A percentile compares a stretch with the other conserved stretches of the same genome.
Evolutionary conservation across 2,113 vertebrate species (phyloP).

Genomic region (Prunella fulvescens): DNA sequence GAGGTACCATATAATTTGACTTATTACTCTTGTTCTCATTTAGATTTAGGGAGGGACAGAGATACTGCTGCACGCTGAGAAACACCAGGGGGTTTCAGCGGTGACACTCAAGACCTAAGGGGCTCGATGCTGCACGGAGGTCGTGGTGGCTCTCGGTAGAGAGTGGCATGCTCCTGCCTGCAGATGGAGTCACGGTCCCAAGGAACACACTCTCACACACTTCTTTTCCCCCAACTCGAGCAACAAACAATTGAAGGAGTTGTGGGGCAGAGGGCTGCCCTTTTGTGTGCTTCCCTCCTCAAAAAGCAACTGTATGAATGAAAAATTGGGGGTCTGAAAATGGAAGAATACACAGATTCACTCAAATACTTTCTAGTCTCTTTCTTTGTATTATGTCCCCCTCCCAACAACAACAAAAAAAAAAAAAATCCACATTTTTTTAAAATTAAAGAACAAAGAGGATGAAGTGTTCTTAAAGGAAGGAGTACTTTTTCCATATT

Average conservation of each 20-base stretch:
- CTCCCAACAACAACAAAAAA: too few relatives aligned
- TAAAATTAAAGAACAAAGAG: background rate
- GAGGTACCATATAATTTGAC: background rate
- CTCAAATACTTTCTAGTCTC: background rate
- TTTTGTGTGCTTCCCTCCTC: background rate
- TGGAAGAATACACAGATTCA: background rate
- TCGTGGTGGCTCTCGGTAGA: background rate
- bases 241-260: background rate
- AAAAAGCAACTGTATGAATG: background rate
- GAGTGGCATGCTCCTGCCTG: background rate
- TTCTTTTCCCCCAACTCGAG: background rate
- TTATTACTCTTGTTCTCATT: background rate
- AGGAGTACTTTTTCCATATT: background rate
- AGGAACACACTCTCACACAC: background rate
- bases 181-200: background rate
- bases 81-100: background rate
- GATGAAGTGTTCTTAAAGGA: background rate
- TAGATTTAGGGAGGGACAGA: background rate
- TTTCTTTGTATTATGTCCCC: background rate
- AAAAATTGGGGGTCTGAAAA: background rate
- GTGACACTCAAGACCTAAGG: background rate
- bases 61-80: background rate
- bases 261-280: background rate
- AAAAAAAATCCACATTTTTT: accelerated
- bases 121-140: accelerated